Evolutionary conservation across 2,888 invertebrate species (phyloP), one percentile per base, ranked within the genome.

Genomic region (Copidosoma aretas): DNA sequence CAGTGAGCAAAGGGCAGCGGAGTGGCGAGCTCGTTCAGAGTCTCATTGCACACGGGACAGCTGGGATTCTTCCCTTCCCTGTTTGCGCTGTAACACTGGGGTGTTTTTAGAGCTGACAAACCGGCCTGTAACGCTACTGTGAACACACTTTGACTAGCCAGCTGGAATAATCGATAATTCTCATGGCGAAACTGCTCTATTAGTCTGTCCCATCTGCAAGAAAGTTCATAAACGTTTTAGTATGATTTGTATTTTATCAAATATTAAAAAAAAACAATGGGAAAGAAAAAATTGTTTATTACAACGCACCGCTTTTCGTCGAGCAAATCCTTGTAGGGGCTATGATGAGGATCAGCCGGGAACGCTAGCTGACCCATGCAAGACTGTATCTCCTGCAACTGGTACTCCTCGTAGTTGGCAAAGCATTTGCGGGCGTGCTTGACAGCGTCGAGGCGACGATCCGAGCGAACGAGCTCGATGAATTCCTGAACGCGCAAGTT

Each of bases 331-430:
- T 89, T 89, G 83, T 93, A 93, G 67, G 91, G 91, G 82, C 89
- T 89, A 39, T 79, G 78, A 64, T 79, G 80, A 70, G 94, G 93
- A 75, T 91, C 90, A 59, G 90, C 88, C n/a, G 94, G 93, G 84
- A 97, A 97, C 1, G 97, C 98, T 60, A 98, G 87, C 78, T 98
- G 89, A 53, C 95, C 97, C 97, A 98, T 98, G 74, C 94, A 95
- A 79, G 93, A 93, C 82, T 96, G 95, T 60, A 98, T 94, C 76
- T 95, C 93, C 60, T 89, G 87, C 53, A 96, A 84, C 80, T 95
- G 95, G 8, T 92, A 93, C 64, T 94, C 93, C 79, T 97, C 95
- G 77, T 93, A 92, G 32, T 88, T 88, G 0, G 93, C 91, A 84
- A 98, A 95, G 84, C 95, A 91, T 83, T 96, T 97, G 77, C 96